Conservation (phyloP, 2,113 vertebrate genomes). For the Polypterus bichir region DNA sequence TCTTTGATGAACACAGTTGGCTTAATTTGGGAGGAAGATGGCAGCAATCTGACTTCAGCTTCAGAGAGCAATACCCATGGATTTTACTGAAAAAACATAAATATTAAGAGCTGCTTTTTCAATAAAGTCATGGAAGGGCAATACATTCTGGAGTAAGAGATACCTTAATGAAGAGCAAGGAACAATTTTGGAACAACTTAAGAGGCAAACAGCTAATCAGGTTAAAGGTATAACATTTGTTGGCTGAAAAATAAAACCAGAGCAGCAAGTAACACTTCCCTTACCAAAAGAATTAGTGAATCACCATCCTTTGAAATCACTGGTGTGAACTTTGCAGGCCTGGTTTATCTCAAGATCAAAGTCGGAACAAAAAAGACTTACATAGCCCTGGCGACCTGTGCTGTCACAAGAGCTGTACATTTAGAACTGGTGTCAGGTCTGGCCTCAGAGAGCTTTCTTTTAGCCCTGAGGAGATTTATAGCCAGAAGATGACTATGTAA, state of each 20-base stretch:
- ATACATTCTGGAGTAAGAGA: constrained; percentile 18
- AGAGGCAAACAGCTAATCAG: constrained; percentile 4
- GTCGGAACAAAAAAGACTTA: constrained; percentile 6
- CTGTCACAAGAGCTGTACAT: constrained; percentile 13
- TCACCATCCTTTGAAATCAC: constrained; percentile 13
- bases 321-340: constrained; percentile 16
- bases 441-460: neutral
- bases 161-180: constrained; percentile 7
- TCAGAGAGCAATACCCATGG: constrained; percentile 14
- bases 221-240: constrained; percentile 3
- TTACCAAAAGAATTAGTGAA: constrained; percentile 7
- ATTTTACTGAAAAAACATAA: constrained; percentile 10
- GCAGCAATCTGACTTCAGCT: constrained; percentile 14
- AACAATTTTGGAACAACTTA: constrained; percentile 11
- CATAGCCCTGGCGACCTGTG: constrained; percentile 13
- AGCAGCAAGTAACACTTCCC: constrained; percentile 12
- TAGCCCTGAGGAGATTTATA: neutral
- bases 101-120: constrained; percentile 13
- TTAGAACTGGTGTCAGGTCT: constrained; percentile 14
- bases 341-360: constrained; percentile 6
- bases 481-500: neutral
- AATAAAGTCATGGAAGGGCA: constrained; percentile 10
- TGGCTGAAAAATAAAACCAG: constrained; percentile 11
- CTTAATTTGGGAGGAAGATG: constrained; percentile 18
- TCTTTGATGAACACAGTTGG: no score